These are phyloP conservation scores for Synodontis membranacea DNA, from an alignment of 2,113 vertebrate genomes.

Conservation along the genomic window DNA sequence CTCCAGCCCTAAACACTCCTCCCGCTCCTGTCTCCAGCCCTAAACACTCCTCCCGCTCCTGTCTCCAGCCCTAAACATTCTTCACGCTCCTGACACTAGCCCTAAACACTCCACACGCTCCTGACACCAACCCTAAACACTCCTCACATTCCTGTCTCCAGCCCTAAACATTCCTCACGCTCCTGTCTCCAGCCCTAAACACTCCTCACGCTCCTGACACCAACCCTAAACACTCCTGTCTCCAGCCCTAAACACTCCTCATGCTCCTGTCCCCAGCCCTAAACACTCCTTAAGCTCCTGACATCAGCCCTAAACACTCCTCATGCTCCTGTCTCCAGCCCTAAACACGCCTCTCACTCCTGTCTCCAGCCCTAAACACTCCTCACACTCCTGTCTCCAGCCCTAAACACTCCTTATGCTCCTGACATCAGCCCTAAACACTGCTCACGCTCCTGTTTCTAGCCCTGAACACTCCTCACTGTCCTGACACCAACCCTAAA, in stretches of 20 bases:
- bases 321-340: not conserved
- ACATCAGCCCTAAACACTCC: not conserved
- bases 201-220: not conserved
- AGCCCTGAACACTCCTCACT: not conserved
- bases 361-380: not conserved
- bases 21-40: not conserved
- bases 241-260: not conserved
- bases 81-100: not conserved
- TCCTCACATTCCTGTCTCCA: not conserved
- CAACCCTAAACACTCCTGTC: not conserved
- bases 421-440: not conserved
- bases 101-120: not conserved
- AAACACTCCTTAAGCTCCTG: not conserved
- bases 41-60: not conserved
- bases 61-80: not conserved
- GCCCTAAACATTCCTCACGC: not conserved
- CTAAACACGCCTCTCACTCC: not conserved
- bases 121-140: not conserved
- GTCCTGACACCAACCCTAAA: not conserved
- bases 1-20: not conserved
- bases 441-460: not conserved
- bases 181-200: not conserved
- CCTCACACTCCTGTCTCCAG: not conserved
- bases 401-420: not conserved
- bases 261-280: too few relatives aligned